These are phyloP conservation scores for Diachasmimorpha longicaudata DNA, from an alignment of 1,140 invertebrate species.

Conservation along the genomic window DNA sequence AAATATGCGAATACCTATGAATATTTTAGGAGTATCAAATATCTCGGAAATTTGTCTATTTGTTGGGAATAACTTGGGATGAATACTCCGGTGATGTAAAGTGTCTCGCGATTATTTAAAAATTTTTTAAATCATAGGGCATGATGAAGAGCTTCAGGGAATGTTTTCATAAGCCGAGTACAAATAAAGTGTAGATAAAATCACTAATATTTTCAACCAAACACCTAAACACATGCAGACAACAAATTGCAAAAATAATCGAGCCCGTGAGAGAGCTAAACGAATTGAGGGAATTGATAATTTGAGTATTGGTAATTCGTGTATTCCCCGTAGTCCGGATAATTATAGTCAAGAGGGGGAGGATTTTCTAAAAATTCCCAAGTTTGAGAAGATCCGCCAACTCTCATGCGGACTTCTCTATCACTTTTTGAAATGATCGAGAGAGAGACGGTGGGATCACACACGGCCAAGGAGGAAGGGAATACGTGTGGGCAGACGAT, in stretches of 20 bases:
- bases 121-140: too few relatives aligned
- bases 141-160: too few relatives aligned
- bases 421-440: not conserved
- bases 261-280: not conserved
- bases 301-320: slow-evolving; percentile 13
- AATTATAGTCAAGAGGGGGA: slow-evolving; percentile 43
- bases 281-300: slow-evolving; percentile 21
- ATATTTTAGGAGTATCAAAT: too few relatives aligned
- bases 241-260: too few relatives aligned
- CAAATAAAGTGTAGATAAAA: too few relatives aligned
- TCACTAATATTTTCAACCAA: too few relatives aligned
- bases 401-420: not conserved
- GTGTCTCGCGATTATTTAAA: too few relatives aligned
- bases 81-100: too few relatives aligned
- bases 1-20: not conserved
- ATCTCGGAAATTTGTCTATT: too few relatives aligned
- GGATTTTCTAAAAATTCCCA: not conserved
- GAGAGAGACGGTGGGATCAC: not conserved
- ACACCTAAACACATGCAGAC: too few relatives aligned
- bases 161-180: too few relatives aligned
- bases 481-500: slow-evolving; percentile 32
- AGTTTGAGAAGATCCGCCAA: not conserved
- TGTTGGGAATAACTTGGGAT: too few relatives aligned
- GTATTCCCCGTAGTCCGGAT: slow-evolving; percentile 44
- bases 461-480: not conserved